Evolutionary conservation across 2,888 invertebrate genomes (phyloP).

Genomic region (Acronicta psi): DNA sequence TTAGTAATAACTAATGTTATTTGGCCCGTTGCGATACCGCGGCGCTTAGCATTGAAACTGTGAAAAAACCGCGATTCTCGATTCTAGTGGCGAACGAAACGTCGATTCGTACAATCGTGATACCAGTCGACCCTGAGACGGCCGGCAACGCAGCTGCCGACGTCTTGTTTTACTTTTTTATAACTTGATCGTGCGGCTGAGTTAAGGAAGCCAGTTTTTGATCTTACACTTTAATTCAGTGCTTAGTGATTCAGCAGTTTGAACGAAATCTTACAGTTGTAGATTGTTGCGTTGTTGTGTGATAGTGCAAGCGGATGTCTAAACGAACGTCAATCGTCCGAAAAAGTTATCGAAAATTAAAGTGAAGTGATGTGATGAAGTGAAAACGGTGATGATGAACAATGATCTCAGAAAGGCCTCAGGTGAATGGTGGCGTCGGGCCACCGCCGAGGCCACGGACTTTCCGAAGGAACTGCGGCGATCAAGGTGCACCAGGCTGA

Average conservation of each 20-base stretch:
- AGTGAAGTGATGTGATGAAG: conserved; percentile 65
- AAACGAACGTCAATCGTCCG: conserved; percentile 52
- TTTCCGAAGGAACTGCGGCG: conserved; percentile 89
- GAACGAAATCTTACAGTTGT: conserved; percentile 46
- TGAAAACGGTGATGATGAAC: conserved; percentile 80
- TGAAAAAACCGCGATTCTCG: conserved; percentile 75
- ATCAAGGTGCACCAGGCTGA: conserved; percentile 84
- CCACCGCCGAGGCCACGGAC: conserved; percentile 84
- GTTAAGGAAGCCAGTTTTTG: conserved; percentile 57
- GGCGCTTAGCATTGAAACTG: conserved; percentile 73
- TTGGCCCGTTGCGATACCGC: conserved; percentile 67
- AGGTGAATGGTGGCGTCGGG: conserved; percentile 80
- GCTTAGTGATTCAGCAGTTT: conserved; percentile 55
- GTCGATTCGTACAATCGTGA: conserved; percentile 65
- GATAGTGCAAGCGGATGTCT: conserved; percentile 51
- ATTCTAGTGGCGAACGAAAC: conserved; percentile 65
- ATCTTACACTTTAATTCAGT: conserved; percentile 53
- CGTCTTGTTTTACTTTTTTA: conserved; percentile 68
- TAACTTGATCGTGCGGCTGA: conserved; percentile 61
- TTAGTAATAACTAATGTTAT: conserved; percentile 66
- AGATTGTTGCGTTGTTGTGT: conserved; percentile 36
- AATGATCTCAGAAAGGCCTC: conserved; percentile 85
- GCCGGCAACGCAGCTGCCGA: conserved; percentile 75
- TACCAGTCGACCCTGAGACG: conserved; percentile 86
- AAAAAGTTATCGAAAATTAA: conserved; percentile 50